A percentile compares a stretch with the other conserved stretches of the same genome.
Conservation (phyloP, 1,140 invertebrate species). For the Vanessa tameamea region DNA sequence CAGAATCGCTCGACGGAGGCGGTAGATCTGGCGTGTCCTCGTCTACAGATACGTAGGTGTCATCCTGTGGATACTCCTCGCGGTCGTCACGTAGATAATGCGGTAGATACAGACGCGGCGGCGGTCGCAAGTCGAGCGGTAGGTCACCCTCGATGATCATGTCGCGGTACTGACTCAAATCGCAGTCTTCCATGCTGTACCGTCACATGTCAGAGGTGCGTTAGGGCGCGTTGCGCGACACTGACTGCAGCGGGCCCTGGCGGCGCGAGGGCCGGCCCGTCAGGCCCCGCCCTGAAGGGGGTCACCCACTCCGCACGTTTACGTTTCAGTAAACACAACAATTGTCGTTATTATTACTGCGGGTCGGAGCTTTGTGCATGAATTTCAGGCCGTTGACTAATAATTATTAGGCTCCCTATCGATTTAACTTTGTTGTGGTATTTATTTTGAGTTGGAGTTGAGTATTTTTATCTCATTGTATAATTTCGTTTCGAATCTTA, state of each 20-base stretch:
- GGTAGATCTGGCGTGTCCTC: constrained; percentile 70
- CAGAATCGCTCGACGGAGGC: constrained; percentile 69
- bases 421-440: constrained; percentile 75
- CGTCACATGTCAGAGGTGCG: constrained; percentile 74
- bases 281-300: constrained; percentile 50
- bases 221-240: constrained; percentile 60
- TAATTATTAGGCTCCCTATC: constrained; percentile 77
- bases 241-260: constrained; percentile 45
- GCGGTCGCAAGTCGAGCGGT: constrained; percentile 70
- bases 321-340: constrained; percentile 81
- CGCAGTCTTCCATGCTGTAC: constrained; percentile 74
- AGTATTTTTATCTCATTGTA: too few relatives aligned
- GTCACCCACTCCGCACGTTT: constrained; percentile 60
- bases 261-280: constrained; percentile 44
- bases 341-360: constrained; percentile 80
- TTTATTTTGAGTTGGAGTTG: constrained; percentile 55
- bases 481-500: neutral
- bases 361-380: constrained; percentile 79
- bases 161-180: constrained; percentile 71
- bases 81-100: constrained; percentile 68
- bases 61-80: constrained; percentile 66
- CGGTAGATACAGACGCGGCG: constrained; percentile 68
- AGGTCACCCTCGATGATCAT: constrained; percentile 76
- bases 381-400: constrained; percentile 80
- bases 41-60: constrained; percentile 74